A percentile compares a stretch with the other conserved stretches of the same genome.
Evolutionary conservation across 2,888 invertebrate species (phyloP).

Genomic region (Odontothrips loti): DNA sequence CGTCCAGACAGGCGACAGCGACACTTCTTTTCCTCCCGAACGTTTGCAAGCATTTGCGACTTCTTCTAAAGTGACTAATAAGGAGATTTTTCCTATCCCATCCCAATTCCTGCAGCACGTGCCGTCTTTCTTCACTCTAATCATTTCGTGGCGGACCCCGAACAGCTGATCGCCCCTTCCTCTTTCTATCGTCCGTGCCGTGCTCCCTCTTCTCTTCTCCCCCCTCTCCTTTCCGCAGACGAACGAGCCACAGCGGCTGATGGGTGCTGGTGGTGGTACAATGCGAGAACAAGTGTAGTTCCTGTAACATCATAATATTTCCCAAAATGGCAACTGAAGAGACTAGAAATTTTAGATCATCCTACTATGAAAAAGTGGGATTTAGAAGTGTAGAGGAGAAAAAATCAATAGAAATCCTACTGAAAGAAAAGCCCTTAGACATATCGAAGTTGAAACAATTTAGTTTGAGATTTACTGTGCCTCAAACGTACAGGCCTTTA

Average conservation of each 20-base stretch:
- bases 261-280: neutral
- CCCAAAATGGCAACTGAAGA: neutral
- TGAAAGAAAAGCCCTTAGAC: slow-evolving; percentile 80
- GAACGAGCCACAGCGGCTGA: neutral
- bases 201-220: neutral
- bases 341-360: slow-evolving; percentile 67
- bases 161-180: neutral
- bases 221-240: neutral
- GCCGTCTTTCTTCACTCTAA: too few relatives aligned
- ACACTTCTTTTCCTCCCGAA: too few relatives aligned
- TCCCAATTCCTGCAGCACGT: too few relatives aligned
- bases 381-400: slow-evolving; percentile 87
- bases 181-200: neutral
- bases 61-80: too few relatives aligned
- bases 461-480: slow-evolving; percentile 77
- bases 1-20: too few relatives aligned
- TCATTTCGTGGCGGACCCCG: neutral
- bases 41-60: too few relatives aligned
- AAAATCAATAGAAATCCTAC: slow-evolving; percentile 79
- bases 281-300: neutral
- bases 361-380: slow-evolving; percentile 83
- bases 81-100: too few relatives aligned
- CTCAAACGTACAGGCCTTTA: slow-evolving; percentile 70
- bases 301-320: neutral
- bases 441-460: slow-evolving; percentile 76